A percentile compares a stretch with the other conserved stretches of the same genome.
These are phyloP conservation scores for Isurus oxyrinchus DNA, from an alignment of 2,113 vertebrate species.

Conservation along the genomic window DNA sequence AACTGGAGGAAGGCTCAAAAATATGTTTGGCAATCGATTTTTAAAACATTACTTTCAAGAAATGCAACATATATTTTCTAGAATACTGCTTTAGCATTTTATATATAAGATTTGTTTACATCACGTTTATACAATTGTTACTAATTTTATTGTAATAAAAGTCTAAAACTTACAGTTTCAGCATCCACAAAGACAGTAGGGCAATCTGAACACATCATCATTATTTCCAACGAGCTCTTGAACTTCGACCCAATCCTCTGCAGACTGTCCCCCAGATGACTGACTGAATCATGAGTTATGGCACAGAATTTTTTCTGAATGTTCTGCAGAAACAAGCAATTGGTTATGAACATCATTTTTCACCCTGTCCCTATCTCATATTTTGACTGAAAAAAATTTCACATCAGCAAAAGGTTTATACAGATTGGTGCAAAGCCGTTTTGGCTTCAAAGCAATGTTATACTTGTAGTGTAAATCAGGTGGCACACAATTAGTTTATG, in stretches of 20 bases:
- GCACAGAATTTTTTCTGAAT: conserved; percentile 85
- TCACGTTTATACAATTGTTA: background rate
- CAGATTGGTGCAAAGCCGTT: background rate
- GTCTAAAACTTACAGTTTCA: conserved; percentile 75
- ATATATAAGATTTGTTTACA: background rate
- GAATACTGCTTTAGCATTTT: background rate
- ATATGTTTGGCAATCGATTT: background rate
- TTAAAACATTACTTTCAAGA: background rate
- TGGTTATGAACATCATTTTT: background rate
- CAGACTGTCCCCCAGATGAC: conserved; percentile 78
- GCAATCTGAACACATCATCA: conserved; percentile 84
- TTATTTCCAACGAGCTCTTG: conserved; percentile 84
- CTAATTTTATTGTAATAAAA: background rate
- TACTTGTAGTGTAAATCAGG: background rate
- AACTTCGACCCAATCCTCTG: conserved; percentile 94
- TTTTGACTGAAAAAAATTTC: background rate
- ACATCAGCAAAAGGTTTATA: background rate
- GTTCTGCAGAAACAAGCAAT: conserved; percentile 55
- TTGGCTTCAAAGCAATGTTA: background rate
- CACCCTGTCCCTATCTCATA: no score
- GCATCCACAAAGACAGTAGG: conserved; percentile 96
- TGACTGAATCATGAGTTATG: conserved; percentile 78
- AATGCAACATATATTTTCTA: background rate
- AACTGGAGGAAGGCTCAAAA: background rate
- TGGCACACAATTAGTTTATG: background rate